Conservation (phyloP, 2,797 vertebrate genomes). For the Dicrostonyx torquatus region DNA sequence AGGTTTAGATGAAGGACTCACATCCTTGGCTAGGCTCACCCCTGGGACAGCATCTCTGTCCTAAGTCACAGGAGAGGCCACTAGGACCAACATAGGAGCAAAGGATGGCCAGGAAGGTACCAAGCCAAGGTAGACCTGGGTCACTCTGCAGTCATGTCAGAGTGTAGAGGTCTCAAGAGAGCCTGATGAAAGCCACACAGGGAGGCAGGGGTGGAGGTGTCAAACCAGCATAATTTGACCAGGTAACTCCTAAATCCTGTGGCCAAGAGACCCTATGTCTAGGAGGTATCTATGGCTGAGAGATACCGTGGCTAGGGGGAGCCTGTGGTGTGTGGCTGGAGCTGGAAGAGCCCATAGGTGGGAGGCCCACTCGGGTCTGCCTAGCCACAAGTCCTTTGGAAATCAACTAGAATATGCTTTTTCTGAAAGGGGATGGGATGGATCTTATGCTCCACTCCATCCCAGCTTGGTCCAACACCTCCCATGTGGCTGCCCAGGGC, state of each 20-base stretch:
- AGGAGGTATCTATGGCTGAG: background rate
- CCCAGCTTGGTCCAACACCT: background rate
- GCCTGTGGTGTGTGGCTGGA: too few relatives aligned
- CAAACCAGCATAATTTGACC: background rate
- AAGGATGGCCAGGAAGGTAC: background rate
- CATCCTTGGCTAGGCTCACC: background rate
- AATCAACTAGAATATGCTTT: background rate
- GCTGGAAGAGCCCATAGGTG: background rate
- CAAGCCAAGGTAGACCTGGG: background rate
- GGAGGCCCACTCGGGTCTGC: background rate
- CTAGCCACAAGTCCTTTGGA: accelerated
- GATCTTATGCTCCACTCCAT: background rate
- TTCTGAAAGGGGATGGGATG: background rate
- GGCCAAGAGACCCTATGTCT: background rate
- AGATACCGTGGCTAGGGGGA: background rate
- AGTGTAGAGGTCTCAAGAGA: background rate
- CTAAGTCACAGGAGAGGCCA: background rate
- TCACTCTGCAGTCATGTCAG: background rate
- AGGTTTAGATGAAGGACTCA: background rate
- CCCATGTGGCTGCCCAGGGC: background rate
- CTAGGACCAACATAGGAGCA: background rate
- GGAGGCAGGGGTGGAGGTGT: background rate
- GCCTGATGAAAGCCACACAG: background rate
- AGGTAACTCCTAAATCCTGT: background rate
- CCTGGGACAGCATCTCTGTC: background rate